A percentile compares a stretch with the other conserved stretches of the same genome.
Conservation (phyloP, 30 jellyfish, hydroid and myxozoan genomes). For the Pelagia noctiluca region DNA sequence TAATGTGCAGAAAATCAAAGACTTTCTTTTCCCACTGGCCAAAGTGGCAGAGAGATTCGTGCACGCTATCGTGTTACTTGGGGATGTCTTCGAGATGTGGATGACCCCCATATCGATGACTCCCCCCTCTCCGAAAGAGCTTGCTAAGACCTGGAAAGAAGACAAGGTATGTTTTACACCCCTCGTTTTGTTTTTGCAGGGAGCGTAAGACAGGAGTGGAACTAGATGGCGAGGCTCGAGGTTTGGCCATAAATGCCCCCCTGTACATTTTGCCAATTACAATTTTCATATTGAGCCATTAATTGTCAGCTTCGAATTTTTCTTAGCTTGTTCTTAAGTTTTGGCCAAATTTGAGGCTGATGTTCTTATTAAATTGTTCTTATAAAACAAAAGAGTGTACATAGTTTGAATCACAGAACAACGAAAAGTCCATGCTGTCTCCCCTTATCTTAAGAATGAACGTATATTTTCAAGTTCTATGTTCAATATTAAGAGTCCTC, state of each 20-base stretch:
- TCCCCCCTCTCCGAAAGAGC: conserved; percentile 52
- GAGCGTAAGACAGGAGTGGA: too few species aligned
- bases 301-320: too few species aligned
- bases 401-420: not conserved
- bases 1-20: conserved; percentile 29
- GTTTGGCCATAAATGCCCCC: too few species aligned
- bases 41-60: conserved; percentile 70
- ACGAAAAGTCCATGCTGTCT: not conserved
- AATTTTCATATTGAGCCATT: not conserved
- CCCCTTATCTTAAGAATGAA: not conserved
- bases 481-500: not conserved
- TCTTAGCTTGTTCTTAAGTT: not conserved
- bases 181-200: conserved; percentile 15
- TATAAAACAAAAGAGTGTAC: not conserved
- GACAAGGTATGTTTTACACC: conserved; percentile 33
- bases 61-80: conserved; percentile 71
- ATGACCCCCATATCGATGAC: conserved; percentile 66
- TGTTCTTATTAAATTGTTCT: too few species aligned
- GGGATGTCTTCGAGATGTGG: conserved; percentile 86
- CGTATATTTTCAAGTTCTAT: not conserved
- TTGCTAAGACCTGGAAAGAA: conserved; percentile 39
- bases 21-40: conserved; percentile 42
- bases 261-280: not conserved
- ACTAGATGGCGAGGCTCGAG: not conserved
- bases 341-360: not conserved